These are phyloP conservation scores for Macrophya annulata DNA, from an alignment of 2,888 invertebrate genomes.

Conservation along the genomic window DNA sequence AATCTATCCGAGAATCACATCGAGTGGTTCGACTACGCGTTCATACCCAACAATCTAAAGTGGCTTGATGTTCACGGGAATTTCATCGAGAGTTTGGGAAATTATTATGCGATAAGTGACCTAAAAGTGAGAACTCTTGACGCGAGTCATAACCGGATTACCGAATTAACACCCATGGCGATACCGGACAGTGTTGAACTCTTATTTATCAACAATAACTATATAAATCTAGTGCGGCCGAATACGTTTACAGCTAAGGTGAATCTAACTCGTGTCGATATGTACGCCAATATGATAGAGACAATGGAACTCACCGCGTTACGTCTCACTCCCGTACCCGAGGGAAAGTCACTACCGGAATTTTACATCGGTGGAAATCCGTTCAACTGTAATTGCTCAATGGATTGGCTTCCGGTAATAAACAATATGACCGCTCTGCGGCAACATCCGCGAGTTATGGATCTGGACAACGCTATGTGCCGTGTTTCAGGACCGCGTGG, in stretches of 20 bases:
- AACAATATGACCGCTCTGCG: constrained; percentile 92
- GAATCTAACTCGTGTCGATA: constrained; percentile 92
- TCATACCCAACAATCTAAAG: constrained; percentile 93
- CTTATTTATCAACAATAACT: constrained; percentile 94
- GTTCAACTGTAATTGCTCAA: constrained; percentile 96
- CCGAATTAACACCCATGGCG: constrained; percentile 90
- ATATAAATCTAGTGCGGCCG: constrained; percentile 89
- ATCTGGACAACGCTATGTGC: constrained; percentile 93
- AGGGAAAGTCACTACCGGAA: constrained; percentile 89
- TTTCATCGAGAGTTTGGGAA: constrained; percentile 92
- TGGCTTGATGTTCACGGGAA: constrained; percentile 96
- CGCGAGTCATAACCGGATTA: constrained; percentile 94
- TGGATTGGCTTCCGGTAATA: constrained; percentile 96
- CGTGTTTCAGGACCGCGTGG: constrained; percentile 92
- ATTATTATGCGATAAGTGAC: constrained; percentile 90
- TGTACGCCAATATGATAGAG: constrained; percentile 93
- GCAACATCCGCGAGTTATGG: constrained; percentile 94
- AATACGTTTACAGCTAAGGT: constrained; percentile 94
- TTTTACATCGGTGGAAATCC: constrained; percentile 96
- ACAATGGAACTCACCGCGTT: constrained; percentile 91
- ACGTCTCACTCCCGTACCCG: constrained; percentile 88
- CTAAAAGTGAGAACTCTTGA: constrained; percentile 90
- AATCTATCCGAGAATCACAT: constrained; percentile 95
- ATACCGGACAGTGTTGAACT: constrained; percentile 94
- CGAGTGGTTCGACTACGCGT: constrained; percentile 96